A percentile compares a stretch with the other conserved stretches of the same genome.
Evolutionary conservation across 1,140 invertebrate species (phyloP).

Genomic region (Aporrectodea caliginosa): DNA sequence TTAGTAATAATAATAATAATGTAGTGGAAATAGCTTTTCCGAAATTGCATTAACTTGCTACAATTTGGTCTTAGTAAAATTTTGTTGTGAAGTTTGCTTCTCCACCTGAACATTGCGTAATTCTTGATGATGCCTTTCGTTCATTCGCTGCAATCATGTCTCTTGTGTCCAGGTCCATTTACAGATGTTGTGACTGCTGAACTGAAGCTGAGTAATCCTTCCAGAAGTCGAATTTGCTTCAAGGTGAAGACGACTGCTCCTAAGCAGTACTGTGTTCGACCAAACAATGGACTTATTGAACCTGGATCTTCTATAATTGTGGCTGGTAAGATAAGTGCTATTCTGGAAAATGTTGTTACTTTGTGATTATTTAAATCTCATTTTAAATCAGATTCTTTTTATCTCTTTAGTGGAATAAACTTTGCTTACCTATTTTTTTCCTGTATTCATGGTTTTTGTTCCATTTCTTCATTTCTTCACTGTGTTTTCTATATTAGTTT

Average conservation of each 20-base stretch:
- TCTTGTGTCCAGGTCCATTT: conserved; percentile 77
- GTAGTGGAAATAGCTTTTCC: too few species aligned
- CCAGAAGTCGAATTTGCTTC: conserved; percentile 81
- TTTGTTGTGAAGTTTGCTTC: too few species aligned
- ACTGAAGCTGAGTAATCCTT: conserved; percentile 84
- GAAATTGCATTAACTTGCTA: too few species aligned
- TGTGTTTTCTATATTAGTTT: conserved; percentile 17
- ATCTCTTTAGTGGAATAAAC: background rate
- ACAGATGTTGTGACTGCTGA: conserved; percentile 80
- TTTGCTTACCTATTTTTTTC: background rate
- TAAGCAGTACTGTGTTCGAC: conserved; percentile 97
- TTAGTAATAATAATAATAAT: too few species aligned
- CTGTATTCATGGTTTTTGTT: background rate
- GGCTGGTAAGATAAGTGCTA: conserved; percentile 64
- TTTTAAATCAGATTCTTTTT: too few species aligned
- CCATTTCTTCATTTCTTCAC: background rate
- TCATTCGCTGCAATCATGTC: too few species aligned
- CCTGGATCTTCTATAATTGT: conserved; percentile 73
- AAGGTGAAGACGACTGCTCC: conserved; percentile 99
- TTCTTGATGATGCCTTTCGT: too few species aligned
- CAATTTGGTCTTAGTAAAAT: too few species aligned
- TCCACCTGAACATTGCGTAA: too few species aligned
- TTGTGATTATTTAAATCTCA: background rate
- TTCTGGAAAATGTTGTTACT: background rate
- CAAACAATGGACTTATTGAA: conserved; percentile 87